Evolutionary conservation across 2,888 invertebrate species (phyloP).

Genomic region (Venusia cambrica): DNA sequence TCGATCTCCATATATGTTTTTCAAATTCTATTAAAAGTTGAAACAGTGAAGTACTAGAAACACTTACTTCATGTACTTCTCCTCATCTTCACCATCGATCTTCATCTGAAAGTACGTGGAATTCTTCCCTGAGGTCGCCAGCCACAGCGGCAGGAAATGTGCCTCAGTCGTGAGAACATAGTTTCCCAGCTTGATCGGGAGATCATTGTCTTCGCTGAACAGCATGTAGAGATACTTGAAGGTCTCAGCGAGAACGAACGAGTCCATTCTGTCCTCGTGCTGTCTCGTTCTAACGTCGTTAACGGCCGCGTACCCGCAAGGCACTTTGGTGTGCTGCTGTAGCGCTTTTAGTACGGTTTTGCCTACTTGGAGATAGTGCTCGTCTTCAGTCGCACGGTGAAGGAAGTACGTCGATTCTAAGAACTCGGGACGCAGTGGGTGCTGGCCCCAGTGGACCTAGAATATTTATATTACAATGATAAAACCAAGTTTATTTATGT

Average conservation of each 20-base stretch:
- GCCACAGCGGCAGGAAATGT: constrained; percentile 93
- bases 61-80: constrained; percentile 66
- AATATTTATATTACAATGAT: neutral
- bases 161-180: constrained; percentile 97
- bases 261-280: constrained; percentile 98
- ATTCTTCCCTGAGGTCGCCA: constrained; percentile 84
- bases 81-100: constrained; percentile 68
- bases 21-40: no score
- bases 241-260: constrained; percentile 98
- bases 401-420: constrained; percentile 98
- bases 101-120: constrained; percentile 65
- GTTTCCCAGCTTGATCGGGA: constrained; percentile 90
- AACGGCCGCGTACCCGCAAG: constrained; percentile 98
- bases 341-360: constrained; percentile 92
- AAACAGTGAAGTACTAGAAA: neutral
- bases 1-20: no score
- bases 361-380: constrained; percentile 95
- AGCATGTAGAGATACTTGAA: constrained; percentile 97
- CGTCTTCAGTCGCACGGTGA: constrained; percentile 96
- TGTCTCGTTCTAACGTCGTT: constrained; percentile 94
- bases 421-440: constrained; percentile 98
- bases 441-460: constrained; percentile 98
- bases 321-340: constrained; percentile 94
- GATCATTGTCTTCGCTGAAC: constrained; percentile 92
- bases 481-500: neutral